Conservation (phyloP, 2,888 invertebrate genomes). For the Dendrolimus pini region DNA sequence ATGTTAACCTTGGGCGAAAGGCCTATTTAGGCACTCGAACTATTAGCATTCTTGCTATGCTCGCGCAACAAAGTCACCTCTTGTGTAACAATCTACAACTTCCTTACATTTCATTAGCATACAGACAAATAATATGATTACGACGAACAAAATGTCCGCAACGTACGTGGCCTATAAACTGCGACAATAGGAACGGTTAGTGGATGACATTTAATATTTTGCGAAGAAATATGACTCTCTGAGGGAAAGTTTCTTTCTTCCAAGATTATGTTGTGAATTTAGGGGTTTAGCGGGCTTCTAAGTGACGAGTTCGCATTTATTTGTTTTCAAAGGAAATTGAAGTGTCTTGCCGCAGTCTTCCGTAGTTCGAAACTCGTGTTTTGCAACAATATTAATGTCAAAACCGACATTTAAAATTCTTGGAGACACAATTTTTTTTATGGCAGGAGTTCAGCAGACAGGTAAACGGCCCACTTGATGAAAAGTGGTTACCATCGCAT, state of each 20-base stretch:
- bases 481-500: too few relatives aligned
- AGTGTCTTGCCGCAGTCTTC: neutral
- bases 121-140: neutral
- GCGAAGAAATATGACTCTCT: constrained; percentile 2
- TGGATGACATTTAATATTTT: constrained; percentile 7
- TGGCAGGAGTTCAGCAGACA: too few relatives aligned
- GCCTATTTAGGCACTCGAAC: too few relatives aligned
- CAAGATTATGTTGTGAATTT: neutral
- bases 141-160: neutral
- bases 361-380: too few relatives aligned
- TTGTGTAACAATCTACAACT: too few relatives aligned
- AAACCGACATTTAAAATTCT: too few relatives aligned
- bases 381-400: too few relatives aligned
- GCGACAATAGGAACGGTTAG: neutral
- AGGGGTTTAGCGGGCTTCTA: neutral
- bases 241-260: neutral
- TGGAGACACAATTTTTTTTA: too few relatives aligned
- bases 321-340: neutral
- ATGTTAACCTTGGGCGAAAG: too few relatives aligned
- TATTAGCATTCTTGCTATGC: too few relatives aligned
- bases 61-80: too few relatives aligned
- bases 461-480: too few relatives aligned
- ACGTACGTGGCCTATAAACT: neutral
- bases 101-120: neutral
- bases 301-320: neutral